Conservation (phyloP, 2,888 invertebrate species). For the Metellina segmentata region DNA sequence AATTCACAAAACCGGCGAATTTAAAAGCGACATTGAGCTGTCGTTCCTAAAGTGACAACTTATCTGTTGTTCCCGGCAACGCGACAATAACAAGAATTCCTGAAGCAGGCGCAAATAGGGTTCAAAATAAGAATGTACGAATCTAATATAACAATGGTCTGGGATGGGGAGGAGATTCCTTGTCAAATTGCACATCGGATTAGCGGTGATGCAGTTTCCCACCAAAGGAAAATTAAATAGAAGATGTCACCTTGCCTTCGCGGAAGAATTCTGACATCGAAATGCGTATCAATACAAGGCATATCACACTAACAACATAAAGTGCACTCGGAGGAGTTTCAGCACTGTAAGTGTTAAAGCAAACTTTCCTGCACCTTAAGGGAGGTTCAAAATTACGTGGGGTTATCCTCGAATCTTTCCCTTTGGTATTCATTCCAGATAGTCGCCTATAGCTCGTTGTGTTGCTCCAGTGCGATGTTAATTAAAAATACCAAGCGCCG, state of each 20-base stretch:
- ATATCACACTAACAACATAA: not conserved
- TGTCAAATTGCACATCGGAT: slow-evolving; percentile 58
- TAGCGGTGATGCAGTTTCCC: slow-evolving; percentile 16
- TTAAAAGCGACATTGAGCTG: slow-evolving; percentile 18
- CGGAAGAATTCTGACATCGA: not conserved
- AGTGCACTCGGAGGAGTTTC: not conserved
- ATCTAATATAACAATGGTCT: slow-evolving; percentile 50
- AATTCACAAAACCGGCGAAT: slow-evolving; percentile 18
- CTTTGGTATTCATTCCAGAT: too few relatives aligned
- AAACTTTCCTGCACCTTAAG: not conserved
- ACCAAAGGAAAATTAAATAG: slow-evolving; percentile 39
- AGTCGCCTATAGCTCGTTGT: too few relatives aligned
- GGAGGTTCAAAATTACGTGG: too few relatives aligned
- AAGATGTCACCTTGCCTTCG: slow-evolving; percentile 23
- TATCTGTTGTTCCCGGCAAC: slow-evolving; percentile 21
- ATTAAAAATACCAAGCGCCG: too few relatives aligned
- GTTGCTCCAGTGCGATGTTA: too few relatives aligned
- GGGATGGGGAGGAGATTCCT: slow-evolving; percentile 2
- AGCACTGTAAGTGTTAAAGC: not conserved
- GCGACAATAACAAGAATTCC: slow-evolving; percentile 12
- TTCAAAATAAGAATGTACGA: slow-evolving; percentile 36
- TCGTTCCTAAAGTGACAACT: slow-evolving; percentile 52
- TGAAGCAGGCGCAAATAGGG: slow-evolving; percentile 7
- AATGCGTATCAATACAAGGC: not conserved
- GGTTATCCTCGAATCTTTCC: too few relatives aligned